Evolutionary conservation across 2,113 vertebrate species (phyloP).

Genomic region (Nematolebias whitei): DNA sequence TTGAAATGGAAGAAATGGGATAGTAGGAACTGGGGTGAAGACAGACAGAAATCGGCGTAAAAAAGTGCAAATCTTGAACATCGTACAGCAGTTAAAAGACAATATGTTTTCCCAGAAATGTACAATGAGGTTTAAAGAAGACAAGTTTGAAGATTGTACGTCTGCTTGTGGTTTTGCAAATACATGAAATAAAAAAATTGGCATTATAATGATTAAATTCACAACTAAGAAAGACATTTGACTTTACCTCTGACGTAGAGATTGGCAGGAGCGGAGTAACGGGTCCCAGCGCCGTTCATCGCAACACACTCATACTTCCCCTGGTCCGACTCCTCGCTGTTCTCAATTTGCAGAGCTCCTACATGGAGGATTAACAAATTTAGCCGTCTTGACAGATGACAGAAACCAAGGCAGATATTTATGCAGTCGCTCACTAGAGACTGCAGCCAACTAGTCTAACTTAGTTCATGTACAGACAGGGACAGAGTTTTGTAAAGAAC

Average conservation of each 20-base stretch:
- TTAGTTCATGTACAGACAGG: conserved; percentile 35
- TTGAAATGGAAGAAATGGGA: conserved; percentile 34
- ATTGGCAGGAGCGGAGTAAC: conserved; percentile 94
- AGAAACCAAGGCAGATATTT: conserved; percentile 47
- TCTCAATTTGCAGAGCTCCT: conserved; percentile 97
- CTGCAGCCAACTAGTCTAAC: conserved; percentile 38
- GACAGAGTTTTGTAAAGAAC: conserved; percentile 42
- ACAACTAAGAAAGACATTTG: conserved; percentile 12
- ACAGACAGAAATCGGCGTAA: conserved; percentile 6
- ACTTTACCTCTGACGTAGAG: conserved; percentile 96
- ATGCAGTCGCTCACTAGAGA: conserved; percentile 39
- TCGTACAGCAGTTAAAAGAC: conserved; percentile 17
- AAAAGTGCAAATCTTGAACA: conserved; percentile 12
- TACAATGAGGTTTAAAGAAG: background rate
- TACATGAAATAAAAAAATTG: conserved; percentile 3
- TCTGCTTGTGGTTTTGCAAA: conserved; percentile 2
- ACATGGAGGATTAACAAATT: conserved; percentile 66
- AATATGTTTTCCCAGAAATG: background rate
- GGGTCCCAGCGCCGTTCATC: conserved; percentile 94
- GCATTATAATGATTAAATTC: conserved; percentile 16
- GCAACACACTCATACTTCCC: conserved; percentile 97
- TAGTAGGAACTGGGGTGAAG: conserved; percentile 2
- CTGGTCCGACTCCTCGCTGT: conserved; percentile 96
- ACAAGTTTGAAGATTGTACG: background rate
- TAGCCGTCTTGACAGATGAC: conserved; percentile 53